Percentiles rank a stretch among this genome's conserved stretches.
phyloP scores from a whole-genome alignment of 2,113 vertebrate species.

The Mastomys natalensis region DNA sequence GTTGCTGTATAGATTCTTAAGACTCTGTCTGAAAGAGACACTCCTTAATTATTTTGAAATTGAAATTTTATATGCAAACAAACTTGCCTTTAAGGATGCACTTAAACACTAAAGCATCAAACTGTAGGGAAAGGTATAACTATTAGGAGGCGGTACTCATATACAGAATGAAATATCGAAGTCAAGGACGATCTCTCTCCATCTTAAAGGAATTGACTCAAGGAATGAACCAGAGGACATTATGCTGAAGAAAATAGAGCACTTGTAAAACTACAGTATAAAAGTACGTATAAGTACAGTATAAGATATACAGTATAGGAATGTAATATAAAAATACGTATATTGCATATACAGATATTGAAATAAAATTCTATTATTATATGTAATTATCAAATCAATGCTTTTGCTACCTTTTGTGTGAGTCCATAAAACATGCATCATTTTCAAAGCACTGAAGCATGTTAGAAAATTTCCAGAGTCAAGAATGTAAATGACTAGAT shows the following conservation, averaged over 20 bases:
- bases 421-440: not conserved
- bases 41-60: slow-evolving; percentile 42
- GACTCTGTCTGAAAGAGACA: slow-evolving; percentile 17
- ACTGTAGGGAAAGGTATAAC: not conserved
- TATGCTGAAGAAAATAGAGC: not conserved
- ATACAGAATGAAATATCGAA: not conserved
- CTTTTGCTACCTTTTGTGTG: not conserved
- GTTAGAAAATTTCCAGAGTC: slow-evolving; percentile 42
- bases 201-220: not conserved
- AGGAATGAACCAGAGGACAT: not conserved
- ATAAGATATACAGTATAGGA: not conserved
- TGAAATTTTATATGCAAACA: slow-evolving; percentile 45
- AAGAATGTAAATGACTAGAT: slow-evolving; percentile 64
- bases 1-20: not conserved
- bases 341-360: not conserved
- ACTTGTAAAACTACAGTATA: not conserved
- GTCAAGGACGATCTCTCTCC: not conserved
- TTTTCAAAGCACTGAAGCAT: not conserved
- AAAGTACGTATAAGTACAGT: too few relatives aligned
- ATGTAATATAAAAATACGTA: not conserved
- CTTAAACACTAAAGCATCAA: not conserved
- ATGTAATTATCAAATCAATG: not conserved
- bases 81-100: slow-evolving; percentile 38
- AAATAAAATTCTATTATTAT: slow-evolving; percentile 6
- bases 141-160: not conserved